Base-by-base conservation (phyloP, 2,113 vertebrate species). In the Seriola quinqueradiata region DNA sequence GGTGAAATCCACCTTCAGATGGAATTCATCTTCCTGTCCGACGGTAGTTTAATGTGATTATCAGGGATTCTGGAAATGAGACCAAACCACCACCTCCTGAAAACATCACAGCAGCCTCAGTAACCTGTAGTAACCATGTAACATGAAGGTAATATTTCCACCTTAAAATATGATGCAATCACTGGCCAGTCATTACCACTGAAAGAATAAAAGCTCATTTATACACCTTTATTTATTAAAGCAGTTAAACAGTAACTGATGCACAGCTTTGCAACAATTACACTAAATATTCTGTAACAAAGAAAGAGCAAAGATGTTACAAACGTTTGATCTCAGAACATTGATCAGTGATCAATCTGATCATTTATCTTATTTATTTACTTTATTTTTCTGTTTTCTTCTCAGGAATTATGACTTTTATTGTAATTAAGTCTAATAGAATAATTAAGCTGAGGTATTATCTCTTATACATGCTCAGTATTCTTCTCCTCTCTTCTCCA, bases 21-120 rank as follows among this genome's bases (percentile, higher is more conserved):
- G 9, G 28, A 76, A 21, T 25, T 44, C 40, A 23, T 59, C 76
- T 5, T 71, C 19, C 48, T 34, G 12, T 3, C 14, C 42, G 8
- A 44, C 5, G 5, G 13, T 46, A 25, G 23, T 55, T 81, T 46
- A 0, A 36, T 9, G 57, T 54, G 66, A 65, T 61, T 38, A 79
- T 86, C 77, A 86, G 80, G 83, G 83, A 86, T 75, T 61, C 74
- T 72, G 82, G 66, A 72, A 36, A 57, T 8, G 55, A 74, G 68
- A 70, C 16, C 0, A 23, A 44, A 28, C 9, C 32, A 21, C n/a
- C 42, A 10, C 13, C 50, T 60, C 25, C 70, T 63, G 52, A 60
- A 82, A 48, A 38, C 19, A 2, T 28, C 12, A 7, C 28, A 36
- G 46, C 4, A 4, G 23, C 48, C 44, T 28, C 40, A 42, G 21